Base-by-base conservation (phyloP, 1,140 invertebrate species). In the Trichomalopsis sarcophagae region DNA sequence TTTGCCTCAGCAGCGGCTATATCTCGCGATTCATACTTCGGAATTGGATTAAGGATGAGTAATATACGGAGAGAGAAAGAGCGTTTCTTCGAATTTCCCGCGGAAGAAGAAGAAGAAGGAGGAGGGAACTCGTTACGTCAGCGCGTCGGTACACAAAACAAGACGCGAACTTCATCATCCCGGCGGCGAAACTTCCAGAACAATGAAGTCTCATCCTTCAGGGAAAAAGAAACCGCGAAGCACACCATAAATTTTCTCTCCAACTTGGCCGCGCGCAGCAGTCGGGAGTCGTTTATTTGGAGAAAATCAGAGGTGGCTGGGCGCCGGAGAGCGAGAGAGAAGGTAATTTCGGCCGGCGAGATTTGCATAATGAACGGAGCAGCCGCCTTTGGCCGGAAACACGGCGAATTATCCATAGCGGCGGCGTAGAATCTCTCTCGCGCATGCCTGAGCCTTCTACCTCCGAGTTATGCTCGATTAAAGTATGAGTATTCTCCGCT, bases 401-500 rank as follows among this genome's bases (percentile, higher is more conserved):
- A 79, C 40, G 76, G 13, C 66, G 76, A 78, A 84, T 84, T 84
- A 84, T 78, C 66, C 82, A 30, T 50, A 55, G 17, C 40, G n/a
- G 75, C 0, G 75, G 5, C 6, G 66, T 30, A 5, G 47, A 84
- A 66, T 55, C 62, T 79, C 62, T 79, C 44, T 30, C 66, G 13
- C 21, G 14, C 77, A 27, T 68, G 47, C 30, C 36, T 69, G 33
- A 84, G 44, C 44, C 44, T 36, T 10, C 55, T 23, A 36, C 0
- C 17, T 36, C n/a, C 21, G 77, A 84, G 69, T 80, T 84, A 80
- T 68, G 76, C 44, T 84, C 83, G 77, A 80, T 84, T 84, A 80
- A 47, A 74, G 55, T 74, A 27, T 27, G 27, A 74, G 83, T 84
- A 11, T n/a, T 62, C 9, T n/a, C 13, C 10, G 2, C 33, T 27